Conservation (phyloP, 2,888 invertebrate species). For the Drosophila fulvimacula region DNA sequence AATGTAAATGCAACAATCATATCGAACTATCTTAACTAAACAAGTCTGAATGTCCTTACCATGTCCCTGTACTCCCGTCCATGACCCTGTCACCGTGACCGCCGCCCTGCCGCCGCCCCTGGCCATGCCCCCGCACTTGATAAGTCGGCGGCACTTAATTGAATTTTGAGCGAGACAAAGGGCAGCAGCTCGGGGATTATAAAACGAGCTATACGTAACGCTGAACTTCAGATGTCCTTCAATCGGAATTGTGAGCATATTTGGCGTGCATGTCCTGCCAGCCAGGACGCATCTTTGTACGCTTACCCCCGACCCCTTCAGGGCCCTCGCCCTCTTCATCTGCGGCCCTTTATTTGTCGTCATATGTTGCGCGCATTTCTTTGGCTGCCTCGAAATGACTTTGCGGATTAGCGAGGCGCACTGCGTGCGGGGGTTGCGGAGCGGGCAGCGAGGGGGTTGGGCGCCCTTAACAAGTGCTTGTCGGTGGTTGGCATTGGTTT, state of each 20-base stretch:
- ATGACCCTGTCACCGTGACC: background rate
- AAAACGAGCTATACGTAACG: constrained; percentile 50
- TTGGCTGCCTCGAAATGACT: constrained; percentile 70
- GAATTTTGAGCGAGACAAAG: constrained; percentile 68
- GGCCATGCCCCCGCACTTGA: background rate
- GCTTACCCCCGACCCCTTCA: background rate
- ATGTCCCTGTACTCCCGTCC: background rate
- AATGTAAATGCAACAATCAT: constrained; percentile 85
- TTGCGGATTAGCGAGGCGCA: constrained; percentile 74
- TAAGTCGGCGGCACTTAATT: constrained; percentile 59
- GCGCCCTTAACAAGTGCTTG: constrained; percentile 34
- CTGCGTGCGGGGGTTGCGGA: constrained; percentile 3
- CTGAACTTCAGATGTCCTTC: constrained; percentile 17
- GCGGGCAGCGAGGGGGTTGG: background rate
- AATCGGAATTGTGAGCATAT: constrained; percentile 78
- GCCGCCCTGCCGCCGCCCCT: background rate
- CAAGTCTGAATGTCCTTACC: background rate
- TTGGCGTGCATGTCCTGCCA: constrained; percentile 62
- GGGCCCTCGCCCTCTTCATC: background rate
- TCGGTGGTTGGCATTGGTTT: constrained; percentile 33
- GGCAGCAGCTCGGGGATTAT: constrained; percentile 65
- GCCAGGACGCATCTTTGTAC: constrained; percentile 37
- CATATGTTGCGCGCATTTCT: constrained; percentile 78
- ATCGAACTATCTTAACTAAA: constrained; percentile 52
- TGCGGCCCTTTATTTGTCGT: constrained; percentile 47